Evolutionary conservation across 2,888 invertebrate species (phyloP).

Genomic region (Andrena haemorrhoa): DNA sequence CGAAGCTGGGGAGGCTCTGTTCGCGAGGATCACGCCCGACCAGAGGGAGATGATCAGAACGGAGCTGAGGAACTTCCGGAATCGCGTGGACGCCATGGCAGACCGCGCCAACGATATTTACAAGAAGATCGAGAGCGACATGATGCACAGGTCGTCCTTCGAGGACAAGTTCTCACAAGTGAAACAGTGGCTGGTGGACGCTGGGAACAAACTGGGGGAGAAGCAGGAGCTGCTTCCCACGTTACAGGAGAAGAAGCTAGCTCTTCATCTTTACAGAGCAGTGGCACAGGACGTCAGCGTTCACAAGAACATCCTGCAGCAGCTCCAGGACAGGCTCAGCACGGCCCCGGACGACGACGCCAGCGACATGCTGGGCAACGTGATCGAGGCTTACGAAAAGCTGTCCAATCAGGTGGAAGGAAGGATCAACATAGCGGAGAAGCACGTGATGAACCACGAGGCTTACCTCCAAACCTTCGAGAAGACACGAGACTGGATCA

Average conservation of each 20-base stretch:
- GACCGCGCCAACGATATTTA: conserved; percentile 94
- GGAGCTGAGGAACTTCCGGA: conserved; percentile 92
- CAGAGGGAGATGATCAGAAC: conserved; percentile 94
- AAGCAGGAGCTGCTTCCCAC: conserved; percentile 91
- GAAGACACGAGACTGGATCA: conserved; percentile 93
- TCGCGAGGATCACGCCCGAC: conserved; percentile 94
- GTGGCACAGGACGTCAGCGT: conserved; percentile 94
- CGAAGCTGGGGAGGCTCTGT: conserved; percentile 95
- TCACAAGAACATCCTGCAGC: conserved; percentile 93
- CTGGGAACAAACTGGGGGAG: conserved; percentile 90
- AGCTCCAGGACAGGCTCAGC: conserved; percentile 93
- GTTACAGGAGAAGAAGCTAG: conserved; percentile 95
- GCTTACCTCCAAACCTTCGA: conserved; percentile 93
- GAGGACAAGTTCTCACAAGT: conserved; percentile 96
- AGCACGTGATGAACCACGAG: conserved; percentile 93
- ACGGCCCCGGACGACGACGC: conserved; percentile 93
- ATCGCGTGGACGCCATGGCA: conserved; percentile 93
- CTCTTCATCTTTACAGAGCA: conserved; percentile 92
- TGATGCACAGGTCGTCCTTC: conserved; percentile 96
- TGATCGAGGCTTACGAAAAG: conserved; percentile 90
- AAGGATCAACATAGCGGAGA: conserved; percentile 89
- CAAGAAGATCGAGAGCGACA: conserved; percentile 94
- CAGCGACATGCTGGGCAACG: conserved; percentile 90
- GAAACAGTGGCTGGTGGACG: conserved; percentile 93
- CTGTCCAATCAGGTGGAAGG: conserved; percentile 89